A percentile compares a stretch with the other conserved stretches of the same genome.
phyloP scores from a whole-genome alignment of 1,140 invertebrate species.

The Drosophila mauritiana region DNA sequence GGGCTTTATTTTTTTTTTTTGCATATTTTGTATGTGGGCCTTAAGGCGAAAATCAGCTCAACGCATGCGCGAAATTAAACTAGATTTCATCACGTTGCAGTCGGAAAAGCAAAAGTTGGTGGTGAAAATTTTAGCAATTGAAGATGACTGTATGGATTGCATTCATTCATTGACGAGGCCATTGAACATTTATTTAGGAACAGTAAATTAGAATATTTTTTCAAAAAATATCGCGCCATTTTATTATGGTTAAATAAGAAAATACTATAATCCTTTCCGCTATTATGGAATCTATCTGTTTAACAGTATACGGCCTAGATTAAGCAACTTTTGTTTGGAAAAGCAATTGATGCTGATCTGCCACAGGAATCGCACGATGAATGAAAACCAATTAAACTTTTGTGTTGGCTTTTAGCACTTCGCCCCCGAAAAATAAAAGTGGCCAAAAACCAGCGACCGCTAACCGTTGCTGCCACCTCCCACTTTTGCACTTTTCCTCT shows the following conservation, averaged over 20 bases:
- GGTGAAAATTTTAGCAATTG: conserved; percentile 9
- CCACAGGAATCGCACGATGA: conserved; percentile 7
- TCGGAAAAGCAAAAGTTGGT: conserved; percentile 9
- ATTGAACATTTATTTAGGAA: too few relatives aligned
- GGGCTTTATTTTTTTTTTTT: not conserved
- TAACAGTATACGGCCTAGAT: not conserved
- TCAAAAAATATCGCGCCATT: too few relatives aligned
- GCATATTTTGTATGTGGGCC: conserved; percentile 31
- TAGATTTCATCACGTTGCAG: conserved; percentile 31
- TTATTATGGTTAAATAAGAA: too few relatives aligned
- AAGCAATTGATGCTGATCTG: conserved; percentile 14
- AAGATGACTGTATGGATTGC: conserved; percentile 9
- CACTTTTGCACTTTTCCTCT: conserved; percentile 25
- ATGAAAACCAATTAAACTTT: conserved; percentile 31
- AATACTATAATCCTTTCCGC: not conserved
- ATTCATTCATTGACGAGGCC: not conserved
- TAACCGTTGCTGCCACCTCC: conserved; percentile 18
- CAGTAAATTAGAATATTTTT: not conserved
- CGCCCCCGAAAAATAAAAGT: conserved; percentile 21
- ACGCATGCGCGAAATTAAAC: conserved; percentile 50
- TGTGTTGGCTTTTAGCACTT: conserved; percentile 27
- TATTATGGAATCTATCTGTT: not conserved
- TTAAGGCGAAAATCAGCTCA: conserved; percentile 49
- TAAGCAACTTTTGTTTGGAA: not conserved
- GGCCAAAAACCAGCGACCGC: conserved; percentile 27